Percentiles rank a stretch among this genome's conserved stretches.
Conservation (phyloP, 1,140 invertebrate species). For the Drosophila bocqueti region DNA sequence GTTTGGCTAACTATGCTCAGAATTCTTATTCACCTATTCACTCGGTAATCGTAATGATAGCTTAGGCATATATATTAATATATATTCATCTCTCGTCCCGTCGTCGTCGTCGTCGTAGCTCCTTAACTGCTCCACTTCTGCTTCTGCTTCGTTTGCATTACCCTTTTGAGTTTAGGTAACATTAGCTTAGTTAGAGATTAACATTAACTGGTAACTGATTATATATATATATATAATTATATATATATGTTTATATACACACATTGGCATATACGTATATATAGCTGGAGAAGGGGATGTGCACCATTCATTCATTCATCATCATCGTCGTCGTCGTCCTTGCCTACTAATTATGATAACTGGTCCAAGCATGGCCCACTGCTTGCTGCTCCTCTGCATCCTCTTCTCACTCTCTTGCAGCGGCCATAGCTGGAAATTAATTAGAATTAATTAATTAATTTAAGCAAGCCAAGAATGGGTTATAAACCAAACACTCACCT, state of each 20-base stretch:
- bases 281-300: constrained; percentile 61
- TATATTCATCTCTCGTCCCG: constrained; percentile 39
- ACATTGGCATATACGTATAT: constrained; percentile 43
- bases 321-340: constrained; percentile 53
- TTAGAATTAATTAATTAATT: background rate
- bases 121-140: background rate
- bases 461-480: background rate
- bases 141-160: constrained; percentile 5
- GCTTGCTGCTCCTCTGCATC: background rate
- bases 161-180: constrained; percentile 55
- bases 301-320: constrained; percentile 72
- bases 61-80: constrained; percentile 47
- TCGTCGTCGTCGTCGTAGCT: constrained; percentile 4
- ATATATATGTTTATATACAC: constrained; percentile 29
- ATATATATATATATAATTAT: constrained; percentile 39
- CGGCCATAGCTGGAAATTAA: constrained; percentile 42
- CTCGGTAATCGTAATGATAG: constrained; percentile 66
- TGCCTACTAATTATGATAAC: constrained; percentile 79
- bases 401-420: constrained; percentile 3
- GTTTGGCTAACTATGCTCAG: constrained; percentile 60
- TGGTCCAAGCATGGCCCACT: constrained; percentile 68
- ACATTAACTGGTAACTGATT: constrained; percentile 63
- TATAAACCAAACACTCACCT: constrained; percentile 39
- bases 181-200: constrained; percentile 65
- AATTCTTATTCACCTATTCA: constrained; percentile 59